Base-by-base conservation (phyloP, 2,888 invertebrate species). In the Digitonthophagus gazella region DNA sequence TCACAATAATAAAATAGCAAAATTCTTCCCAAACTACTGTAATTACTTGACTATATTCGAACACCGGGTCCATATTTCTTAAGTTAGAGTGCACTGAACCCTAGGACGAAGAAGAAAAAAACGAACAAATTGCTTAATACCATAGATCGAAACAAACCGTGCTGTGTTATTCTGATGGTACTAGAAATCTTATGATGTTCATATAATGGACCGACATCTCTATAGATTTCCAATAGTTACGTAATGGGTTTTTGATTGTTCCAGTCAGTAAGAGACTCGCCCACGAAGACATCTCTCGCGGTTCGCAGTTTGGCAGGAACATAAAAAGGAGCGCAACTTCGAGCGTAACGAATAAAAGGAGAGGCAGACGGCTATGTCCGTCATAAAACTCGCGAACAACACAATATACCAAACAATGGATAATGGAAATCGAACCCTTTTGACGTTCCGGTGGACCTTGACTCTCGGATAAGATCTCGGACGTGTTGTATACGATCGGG, bases 401-500 rank as follows among this genome's bases (percentile, higher is more conserved):
- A 64, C 67, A 61, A 67, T 63, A 55, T 58, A 65, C 70, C 57
- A 70, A 70, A 70, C 70, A 70, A 70, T 70, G 70, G 70, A 70
- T 70, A 70, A 70, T 70, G 70, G 67, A 70, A 70, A 70, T 70
- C 65, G 70, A 70, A 65, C 67, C 61, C 67, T 65, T 70, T 70
- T 70, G 70, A 70, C 70, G 64, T 65, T 65, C 64, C 64, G 64
- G 70, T 67, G 70, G 70, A 56, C 70, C 70, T 70, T 70, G 70
- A 44, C 6, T 44, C 28, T 44, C 28, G 28, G 67, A 67, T 67
- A 28, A 64, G 61, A 58, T 58, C 67, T 67, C 56, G 14, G 54
- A 8, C 19, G 44, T 67, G 58, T 22, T 18, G 54, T 44, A 55
- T 64, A 64, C 67, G 64, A 11, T 16, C 56, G 65, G 14, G 8